Conservation (phyloP, 2,113 vertebrate species). For the Laterallus jamaicensis region DNA sequence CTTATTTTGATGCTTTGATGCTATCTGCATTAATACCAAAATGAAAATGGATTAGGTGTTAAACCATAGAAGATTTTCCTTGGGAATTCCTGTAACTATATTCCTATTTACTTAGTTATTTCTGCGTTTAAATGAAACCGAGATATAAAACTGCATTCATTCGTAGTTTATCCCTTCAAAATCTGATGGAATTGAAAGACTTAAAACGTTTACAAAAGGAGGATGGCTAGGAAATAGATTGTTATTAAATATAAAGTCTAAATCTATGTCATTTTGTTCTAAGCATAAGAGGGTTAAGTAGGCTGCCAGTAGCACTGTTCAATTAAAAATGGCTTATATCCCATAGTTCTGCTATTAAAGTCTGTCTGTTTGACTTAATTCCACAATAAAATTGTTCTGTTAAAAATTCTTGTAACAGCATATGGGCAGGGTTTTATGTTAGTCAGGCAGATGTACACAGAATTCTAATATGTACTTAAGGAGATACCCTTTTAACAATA, state of each 20-base stretch:
- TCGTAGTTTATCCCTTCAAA: conserved; percentile 38
- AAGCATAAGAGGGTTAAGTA: conserved; percentile 48
- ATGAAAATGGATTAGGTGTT: neutral
- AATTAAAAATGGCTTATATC: conserved; percentile 36
- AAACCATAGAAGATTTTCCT: neutral
- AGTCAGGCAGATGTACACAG: conserved; percentile 10
- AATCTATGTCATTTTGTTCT: conserved; percentile 32
- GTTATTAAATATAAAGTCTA: conserved; percentile 31
- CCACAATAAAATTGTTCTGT: conserved; percentile 16
- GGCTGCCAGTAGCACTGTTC: neutral
- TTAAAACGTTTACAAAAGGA: neutral
- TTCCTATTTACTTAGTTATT: conserved; percentile 9
- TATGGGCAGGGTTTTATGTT: conserved; percentile 31
- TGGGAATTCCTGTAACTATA: neutral
- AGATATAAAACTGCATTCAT: conserved; percentile 12
- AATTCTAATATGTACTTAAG: conserved; percentile 22
- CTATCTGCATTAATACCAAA: neutral
- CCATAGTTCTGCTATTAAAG: neutral
- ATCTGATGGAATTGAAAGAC: conserved; percentile 29
- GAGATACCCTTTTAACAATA: conserved; percentile 16
- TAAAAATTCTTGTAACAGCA: conserved; percentile 24
- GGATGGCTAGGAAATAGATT: neutral
- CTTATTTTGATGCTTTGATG: neutral
- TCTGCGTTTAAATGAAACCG: conserved; percentile 20
- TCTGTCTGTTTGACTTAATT: conserved; percentile 24